Evolutionary conservation across 92 coral and sea anemone genomes (phyloP).

Genomic region (Montipora capitata): DNA sequence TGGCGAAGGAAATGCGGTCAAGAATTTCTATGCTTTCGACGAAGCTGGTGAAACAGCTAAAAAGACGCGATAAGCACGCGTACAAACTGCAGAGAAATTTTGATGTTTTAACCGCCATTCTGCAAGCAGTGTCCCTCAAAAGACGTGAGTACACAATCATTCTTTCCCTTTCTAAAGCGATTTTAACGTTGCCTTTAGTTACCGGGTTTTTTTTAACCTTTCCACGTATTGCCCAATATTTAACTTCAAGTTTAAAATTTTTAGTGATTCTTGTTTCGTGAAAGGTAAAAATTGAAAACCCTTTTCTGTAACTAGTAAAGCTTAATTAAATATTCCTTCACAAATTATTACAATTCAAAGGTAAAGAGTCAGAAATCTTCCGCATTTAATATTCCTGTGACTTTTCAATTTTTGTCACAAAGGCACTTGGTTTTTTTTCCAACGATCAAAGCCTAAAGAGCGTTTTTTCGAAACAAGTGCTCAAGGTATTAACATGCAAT

Average conservation of each 20-base stretch:
- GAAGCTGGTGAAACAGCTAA: slow-evolving; percentile 94
- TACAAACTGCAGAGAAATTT: slow-evolving; percentile 96
- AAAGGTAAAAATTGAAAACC: too few species aligned
- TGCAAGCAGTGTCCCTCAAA: slow-evolving; percentile 97
- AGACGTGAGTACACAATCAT: slow-evolving; percentile 85
- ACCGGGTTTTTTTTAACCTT: background rate
- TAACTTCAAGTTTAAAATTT: too few species aligned
- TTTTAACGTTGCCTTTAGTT: background rate
- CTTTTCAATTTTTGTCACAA: slow-evolving; percentile 22
- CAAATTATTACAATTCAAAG: background rate
- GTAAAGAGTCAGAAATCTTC: background rate
- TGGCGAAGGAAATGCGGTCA: slow-evolving; percentile 90
- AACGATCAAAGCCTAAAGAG: background rate
- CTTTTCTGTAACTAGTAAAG: too few species aligned
- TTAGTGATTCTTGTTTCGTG: too few species aligned
- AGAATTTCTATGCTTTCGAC: slow-evolving; percentile 96
- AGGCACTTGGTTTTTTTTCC: background rate
- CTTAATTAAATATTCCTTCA: background rate
- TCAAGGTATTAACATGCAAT: background rate
- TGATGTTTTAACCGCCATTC: slow-evolving; percentile 95
- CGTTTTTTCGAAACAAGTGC: background rate
- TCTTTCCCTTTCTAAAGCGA: background rate
- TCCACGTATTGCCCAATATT: background rate
- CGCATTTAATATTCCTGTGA: background rate
- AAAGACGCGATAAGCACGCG: slow-evolving; percentile 96